These are phyloP conservation scores for Drosophila birchii DNA, from an alignment of 2,888 invertebrate genomes.

Conservation along the genomic window DNA sequence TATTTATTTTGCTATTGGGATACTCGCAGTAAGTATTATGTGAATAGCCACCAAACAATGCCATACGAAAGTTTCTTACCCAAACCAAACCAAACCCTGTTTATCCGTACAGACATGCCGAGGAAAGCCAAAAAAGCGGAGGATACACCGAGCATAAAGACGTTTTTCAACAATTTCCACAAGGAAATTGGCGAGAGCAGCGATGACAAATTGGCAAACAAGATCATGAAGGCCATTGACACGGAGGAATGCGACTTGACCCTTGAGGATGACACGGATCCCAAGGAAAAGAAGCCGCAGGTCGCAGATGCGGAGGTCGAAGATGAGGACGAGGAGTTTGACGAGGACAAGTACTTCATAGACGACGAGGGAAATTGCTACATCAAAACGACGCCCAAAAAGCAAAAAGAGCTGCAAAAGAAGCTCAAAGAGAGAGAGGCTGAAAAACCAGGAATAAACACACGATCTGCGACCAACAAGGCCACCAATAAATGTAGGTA, in stretches of 20 bases:
- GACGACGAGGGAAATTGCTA: constrained; percentile 92
- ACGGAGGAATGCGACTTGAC: constrained; percentile 52
- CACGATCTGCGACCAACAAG: constrained; percentile 25
- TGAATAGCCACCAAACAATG: constrained; percentile 36
- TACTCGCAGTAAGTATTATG: not conserved
- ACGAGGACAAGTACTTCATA: constrained; percentile 91
- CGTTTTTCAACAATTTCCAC: constrained; percentile 92
- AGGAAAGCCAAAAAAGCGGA: constrained; percentile 43
- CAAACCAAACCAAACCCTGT: constrained; percentile 21
- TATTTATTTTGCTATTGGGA: not conserved
- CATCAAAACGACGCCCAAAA: constrained; percentile 89
- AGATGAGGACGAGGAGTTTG: constrained; percentile 60
- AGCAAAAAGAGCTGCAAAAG: constrained; percentile 49
- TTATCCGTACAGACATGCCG: constrained; percentile 49
- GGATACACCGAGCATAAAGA: constrained; percentile 87
- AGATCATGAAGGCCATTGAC: constrained; percentile 36
- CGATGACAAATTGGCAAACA: constrained; percentile 43
- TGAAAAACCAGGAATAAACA: constrained; percentile 2
- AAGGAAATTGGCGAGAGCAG: constrained; percentile 90
- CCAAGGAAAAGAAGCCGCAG: constrained; percentile 58
- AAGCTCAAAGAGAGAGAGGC: constrained; percentile 41
- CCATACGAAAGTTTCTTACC: constrained; percentile 31
- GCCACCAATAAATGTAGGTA: constrained; percentile 47
- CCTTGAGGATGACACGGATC: constrained; percentile 83
- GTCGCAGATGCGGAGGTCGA: constrained; percentile 57